Conservation (phyloP, 2,888 invertebrate species). For the Lomographa bimaculata region DNA sequence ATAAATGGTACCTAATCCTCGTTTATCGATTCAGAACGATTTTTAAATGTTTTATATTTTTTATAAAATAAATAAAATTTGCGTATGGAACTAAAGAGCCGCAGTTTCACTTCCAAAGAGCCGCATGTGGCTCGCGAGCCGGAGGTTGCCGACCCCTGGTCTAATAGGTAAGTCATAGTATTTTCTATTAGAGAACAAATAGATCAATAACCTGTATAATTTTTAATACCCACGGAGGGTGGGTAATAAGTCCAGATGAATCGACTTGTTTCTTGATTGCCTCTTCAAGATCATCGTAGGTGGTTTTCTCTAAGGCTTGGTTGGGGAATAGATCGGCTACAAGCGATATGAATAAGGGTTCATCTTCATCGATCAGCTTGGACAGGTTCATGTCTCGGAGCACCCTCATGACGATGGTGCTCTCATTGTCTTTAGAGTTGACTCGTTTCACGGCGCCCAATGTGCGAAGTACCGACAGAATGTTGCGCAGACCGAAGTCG, state of each 20-base stretch:
- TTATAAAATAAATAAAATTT: no score
- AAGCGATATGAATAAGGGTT: constrained; percentile 97
- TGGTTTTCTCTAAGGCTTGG: constrained; percentile 95
- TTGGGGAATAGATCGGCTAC: constrained; percentile 98
- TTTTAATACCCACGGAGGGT: constrained; percentile 98
- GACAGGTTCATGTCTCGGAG: constrained; percentile 99
- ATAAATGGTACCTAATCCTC: no score
- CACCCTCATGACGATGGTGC: constrained; percentile 98
- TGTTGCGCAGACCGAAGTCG: constrained; percentile 97
- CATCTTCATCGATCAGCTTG: constrained; percentile 98
- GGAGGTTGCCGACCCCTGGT: no score
- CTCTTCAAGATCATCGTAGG: constrained; percentile 93
- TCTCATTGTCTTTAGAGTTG: constrained; percentile 96
- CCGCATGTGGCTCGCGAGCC: no score
- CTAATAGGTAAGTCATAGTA: no score
- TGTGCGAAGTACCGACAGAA: constrained; percentile 95
- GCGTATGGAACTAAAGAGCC: no score
- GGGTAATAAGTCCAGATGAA: constrained; percentile 91
- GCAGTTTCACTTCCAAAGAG: no score
- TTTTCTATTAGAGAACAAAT: no score
- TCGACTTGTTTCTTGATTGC: constrained; percentile 94
- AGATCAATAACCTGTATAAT: constrained; percentile 88
- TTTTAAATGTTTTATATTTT: no score
- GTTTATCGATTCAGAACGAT: no score
- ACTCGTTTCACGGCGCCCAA: constrained; percentile 96